Evolutionary conservation across 2,888 invertebrate genomes (phyloP).

Genomic region (Chrysolina oricalcia): DNA sequence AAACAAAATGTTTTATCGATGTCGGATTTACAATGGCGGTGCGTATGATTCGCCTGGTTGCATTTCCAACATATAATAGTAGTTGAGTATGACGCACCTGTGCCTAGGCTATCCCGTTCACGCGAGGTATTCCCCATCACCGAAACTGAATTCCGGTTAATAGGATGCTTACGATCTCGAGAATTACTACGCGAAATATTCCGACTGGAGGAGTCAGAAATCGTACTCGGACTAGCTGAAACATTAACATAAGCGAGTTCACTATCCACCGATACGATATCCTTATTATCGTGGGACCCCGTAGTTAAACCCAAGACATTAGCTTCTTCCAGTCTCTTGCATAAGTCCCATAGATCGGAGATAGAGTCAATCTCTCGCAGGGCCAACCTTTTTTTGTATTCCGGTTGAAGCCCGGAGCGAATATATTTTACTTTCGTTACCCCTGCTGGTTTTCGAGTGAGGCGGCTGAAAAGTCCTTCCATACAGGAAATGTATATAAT

Average conservation of each 20-base stretch:
- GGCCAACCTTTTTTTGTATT: no score
- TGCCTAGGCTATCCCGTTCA: no score
- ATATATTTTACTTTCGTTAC: no score
- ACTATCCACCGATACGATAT: background rate
- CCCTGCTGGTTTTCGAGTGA: no score
- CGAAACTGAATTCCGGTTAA: background rate
- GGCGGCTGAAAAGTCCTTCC: no score
- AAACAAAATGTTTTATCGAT: constrained; percentile 11
- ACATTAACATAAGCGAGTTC: background rate
- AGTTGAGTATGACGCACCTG: background rate
- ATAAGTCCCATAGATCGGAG: background rate
- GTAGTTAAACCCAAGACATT: background rate
- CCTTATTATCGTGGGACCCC: background rate
- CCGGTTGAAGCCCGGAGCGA: no score
- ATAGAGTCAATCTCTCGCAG: background rate
- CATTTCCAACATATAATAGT: constrained; percentile 28
- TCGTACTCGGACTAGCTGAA: background rate
- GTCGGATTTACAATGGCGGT: background rate
- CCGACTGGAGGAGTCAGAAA: background rate
- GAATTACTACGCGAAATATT: background rate
- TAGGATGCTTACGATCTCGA: background rate
- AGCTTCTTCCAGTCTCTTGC: background rate
- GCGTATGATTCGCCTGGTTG: background rate
- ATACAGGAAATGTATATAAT: background rate
- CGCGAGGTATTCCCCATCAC: background rate